Base-by-base conservation (phyloP, 2,113 vertebrate species). In the Poeciliopsis turrubarensis region DNA sequence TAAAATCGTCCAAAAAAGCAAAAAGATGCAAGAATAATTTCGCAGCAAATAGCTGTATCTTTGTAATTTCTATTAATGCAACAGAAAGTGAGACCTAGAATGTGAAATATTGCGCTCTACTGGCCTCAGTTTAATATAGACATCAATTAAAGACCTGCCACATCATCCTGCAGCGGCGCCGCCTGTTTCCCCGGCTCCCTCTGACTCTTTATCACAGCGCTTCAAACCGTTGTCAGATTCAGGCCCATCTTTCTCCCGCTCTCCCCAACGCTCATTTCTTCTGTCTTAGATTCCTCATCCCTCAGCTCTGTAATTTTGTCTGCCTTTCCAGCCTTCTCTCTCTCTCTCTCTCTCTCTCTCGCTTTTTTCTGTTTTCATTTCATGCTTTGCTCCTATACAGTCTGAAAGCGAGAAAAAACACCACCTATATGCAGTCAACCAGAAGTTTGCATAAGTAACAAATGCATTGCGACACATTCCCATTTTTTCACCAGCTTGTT, bases 171-270 rank as follows among this genome's bases (percentile, higher is more conserved):
- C 62, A 29, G 10, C 7, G 2, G 72, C 30, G 32, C 15, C n/a
- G 34, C 65, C 71, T 54, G 61, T 73, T 26, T 65, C 15, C 25
- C 14, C 37, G 39, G n/a, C 44, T 65, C 65, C 30, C 64, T 65
- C 41, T 47, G 19, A 54, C 61, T 65, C 60, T 63, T 64, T 22
- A 65, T 65, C 72, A 26, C 61, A 27, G 4, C 14, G 8, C 39
- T 6, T 29, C 29, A n/a, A 70, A 30, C 12, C 13, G 39, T 44
- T 44, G 17, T 30, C 39, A 64, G 39, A 65, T 73, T 51, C 29
- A 62, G 39, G 60, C 26, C 37, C 60, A 32, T 62, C 30, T 34
- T 51, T 41, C 34, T 66, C 9, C 4, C 34, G 13, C 41, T 22
- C 29, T 70, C 63, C n/a, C n/a, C n/a, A 15, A 22, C 44, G 37